Evolutionary conservation across 2,888 invertebrate species (phyloP), one percentile per base, ranked within the genome.

Genomic region (Pemphredon lugubris): DNA sequence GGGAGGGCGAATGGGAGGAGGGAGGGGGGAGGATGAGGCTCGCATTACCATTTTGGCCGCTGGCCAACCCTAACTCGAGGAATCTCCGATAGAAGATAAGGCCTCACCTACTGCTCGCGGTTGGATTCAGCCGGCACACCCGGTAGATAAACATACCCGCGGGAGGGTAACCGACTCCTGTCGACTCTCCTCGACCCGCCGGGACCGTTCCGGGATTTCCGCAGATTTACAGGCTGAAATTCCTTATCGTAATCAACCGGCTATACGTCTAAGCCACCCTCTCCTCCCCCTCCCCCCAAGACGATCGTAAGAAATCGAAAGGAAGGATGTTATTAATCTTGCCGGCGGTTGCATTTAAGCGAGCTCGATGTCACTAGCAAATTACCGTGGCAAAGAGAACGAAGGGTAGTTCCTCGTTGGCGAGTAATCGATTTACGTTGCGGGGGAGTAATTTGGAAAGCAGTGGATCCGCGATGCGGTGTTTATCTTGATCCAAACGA

Each of bases 31-130:
- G n/a, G n/a, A n/a, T n/a, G n/a, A n/a, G 73, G 79, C 73, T 83
- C 79, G 82, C 85, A 87, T 87, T 85, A 87, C 85, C 85, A 85
- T 87, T 86, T 86, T 87, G 87, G 87, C 84, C 40, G 50, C 3
- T 30, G 47, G 85, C 87, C 87, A 87, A 68, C 54, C 77, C 63
- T 55, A 58, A 59, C 75, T 77, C 73, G 44, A 67, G 66, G 80
- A 84, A 81, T 86, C 81, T 80, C 76, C 77, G 81, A 84, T 85
- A 75, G 63, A 55, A 83, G 86, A 86, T 85, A 85, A 86, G 80
- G 66, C 75, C 67, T 66, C 44, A 44, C 57, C 70, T 69, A 51
- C 67, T 58, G 47, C 72, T 63, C 70, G 77, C 70, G 82, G 77
- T 76, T 59, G 59, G 53, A 81, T 79, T 81, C 79, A 55, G 69